Percentiles rank a stretch among this genome's conserved stretches.
Conservation (phyloP, 2,797 vertebrate species). For the Thalassophryne amazonica region DNA sequence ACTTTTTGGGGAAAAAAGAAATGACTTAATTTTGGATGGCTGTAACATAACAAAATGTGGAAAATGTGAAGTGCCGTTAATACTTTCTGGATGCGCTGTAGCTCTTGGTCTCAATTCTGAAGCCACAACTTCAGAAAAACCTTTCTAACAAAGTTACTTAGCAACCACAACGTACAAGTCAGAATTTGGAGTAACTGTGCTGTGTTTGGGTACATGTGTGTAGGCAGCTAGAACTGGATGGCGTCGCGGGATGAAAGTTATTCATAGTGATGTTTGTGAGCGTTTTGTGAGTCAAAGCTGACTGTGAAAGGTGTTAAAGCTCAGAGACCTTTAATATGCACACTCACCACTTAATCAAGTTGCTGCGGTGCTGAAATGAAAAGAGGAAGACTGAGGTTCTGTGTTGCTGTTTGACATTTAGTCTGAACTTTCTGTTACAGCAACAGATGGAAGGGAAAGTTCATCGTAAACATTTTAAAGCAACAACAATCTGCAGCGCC, state of each 20-base stretch:
- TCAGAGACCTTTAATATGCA: neutral
- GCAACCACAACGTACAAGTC: neutral
- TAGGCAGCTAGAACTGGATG: neutral
- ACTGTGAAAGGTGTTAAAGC: neutral
- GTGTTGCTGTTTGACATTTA: constrained; percentile 35
- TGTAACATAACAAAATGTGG: no score
- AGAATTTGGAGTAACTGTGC: neutral
- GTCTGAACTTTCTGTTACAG: constrained; percentile 36
- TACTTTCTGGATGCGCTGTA: no score
- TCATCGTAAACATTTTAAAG: constrained; percentile 28
- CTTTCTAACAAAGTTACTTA: neutral
- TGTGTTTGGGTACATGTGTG: neutral
- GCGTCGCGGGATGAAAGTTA: neutral
- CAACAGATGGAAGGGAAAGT: constrained; percentile 1
- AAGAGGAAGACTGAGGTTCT: constrained; percentile 1
- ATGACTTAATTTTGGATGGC: no score
- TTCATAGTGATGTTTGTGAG: neutral
- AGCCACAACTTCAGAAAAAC: neutral
- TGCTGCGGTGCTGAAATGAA: neutral
- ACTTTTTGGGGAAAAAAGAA: no score
- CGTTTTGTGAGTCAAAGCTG: no score
- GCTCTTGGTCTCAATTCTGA: no score
- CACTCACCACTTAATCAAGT: neutral
- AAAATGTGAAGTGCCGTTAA: no score
- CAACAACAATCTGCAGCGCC: constrained; percentile 27